Evolutionary conservation across 2,113 vertebrate genomes (phyloP), one percentile per base, ranked within the genome.

Genomic region (human (Homo sapiens)): DNA sequence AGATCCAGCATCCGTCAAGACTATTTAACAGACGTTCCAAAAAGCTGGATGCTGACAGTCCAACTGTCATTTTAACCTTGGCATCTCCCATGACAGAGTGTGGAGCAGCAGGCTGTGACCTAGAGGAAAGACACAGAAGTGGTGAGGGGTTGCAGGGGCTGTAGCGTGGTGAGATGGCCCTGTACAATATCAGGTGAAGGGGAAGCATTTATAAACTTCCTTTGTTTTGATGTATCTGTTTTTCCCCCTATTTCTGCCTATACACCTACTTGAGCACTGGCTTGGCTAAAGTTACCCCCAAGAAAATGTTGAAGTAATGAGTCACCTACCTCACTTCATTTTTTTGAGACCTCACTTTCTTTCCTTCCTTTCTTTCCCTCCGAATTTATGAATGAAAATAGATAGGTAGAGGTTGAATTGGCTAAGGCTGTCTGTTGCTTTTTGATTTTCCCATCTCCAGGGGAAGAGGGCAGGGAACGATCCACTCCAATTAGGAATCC

Each of bases 381-480:
- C 45, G 43, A 52, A 80, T 27, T 95, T 89, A 40, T 79, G 75
- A 97, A 59, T 55, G 5, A 57, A 97, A 84, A 79, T 89, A 79
- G 89, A 93, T 73, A 81, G 50, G 18, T 27, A 75, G 45, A 84
- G 75, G 30, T 82, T 55, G 86, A 89, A 16, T 11, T 75, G 78
- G 84, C 73, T 87, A 90, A 68, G n/a, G 11, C 81, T 84, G 2
- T 80, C 84, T 86, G 22, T 81, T 97, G 43, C 59, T 79, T 95
- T 73, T 85, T 95, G 93, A 94, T 96, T 89, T 94, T 50, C 82
- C 85, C 38, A 23, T 97, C 96, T 98, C 97, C 89, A 82, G 78
- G 61, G 89, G 5, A 83, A 89, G 23, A 25, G 8, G 12, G 30
- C 84, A 70, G 85, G 75, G 94, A 91, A 68, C 76, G 64, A 59